Evolutionary conservation across 2,113 vertebrate species (phyloP).

Genomic region (Nothocercus nigrocapillus): DNA sequence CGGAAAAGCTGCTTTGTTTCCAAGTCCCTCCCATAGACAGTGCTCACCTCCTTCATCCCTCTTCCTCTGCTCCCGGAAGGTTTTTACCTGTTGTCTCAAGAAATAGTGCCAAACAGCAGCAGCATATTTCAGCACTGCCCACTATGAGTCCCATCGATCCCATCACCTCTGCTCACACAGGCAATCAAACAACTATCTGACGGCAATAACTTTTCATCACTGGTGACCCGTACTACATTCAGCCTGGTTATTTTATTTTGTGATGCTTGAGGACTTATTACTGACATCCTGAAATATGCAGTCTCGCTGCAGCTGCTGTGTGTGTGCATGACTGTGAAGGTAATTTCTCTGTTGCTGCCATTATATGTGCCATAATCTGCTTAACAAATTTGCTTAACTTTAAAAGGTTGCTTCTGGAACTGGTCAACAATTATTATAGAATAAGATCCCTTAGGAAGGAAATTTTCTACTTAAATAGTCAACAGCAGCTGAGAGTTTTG

Average conservation of each 20-base stretch:
- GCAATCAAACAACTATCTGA: background rate
- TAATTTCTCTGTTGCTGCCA: background rate
- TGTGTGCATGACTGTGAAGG: background rate
- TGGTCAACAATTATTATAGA: background rate
- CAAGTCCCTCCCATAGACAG: background rate
- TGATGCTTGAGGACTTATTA: background rate
- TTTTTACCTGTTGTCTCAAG: background rate
- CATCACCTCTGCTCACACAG: background rate
- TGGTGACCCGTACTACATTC: background rate
- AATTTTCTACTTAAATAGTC: background rate
- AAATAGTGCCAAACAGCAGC: background rate
- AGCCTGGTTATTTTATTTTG: background rate
- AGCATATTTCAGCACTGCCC: background rate
- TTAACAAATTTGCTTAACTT: background rate
- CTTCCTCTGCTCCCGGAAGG: background rate
- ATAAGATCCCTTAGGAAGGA: background rate
- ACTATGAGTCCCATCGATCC: rapidly evolving
- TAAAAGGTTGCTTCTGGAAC: background rate
- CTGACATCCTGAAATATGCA: background rate
- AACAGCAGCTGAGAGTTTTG: background rate
- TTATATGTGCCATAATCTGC: background rate
- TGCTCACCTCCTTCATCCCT: background rate
- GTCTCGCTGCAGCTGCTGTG: background rate
- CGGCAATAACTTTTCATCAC: background rate
- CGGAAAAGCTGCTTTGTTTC: background rate